Conservation (phyloP, 2,797 vertebrate genomes). For the Amniataba percoides region DNA sequence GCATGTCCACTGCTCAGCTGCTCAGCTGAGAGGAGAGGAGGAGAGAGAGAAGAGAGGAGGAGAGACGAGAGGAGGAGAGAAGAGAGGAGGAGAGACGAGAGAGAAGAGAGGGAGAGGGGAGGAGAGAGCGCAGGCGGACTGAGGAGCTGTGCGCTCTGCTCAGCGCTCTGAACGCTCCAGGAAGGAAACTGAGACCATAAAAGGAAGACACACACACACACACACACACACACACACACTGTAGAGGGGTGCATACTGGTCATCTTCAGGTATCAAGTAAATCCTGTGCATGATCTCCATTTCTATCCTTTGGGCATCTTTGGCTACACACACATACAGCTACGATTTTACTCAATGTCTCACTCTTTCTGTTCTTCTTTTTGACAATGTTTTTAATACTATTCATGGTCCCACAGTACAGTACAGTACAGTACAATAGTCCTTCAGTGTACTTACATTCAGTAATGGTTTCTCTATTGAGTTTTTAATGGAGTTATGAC, state of each 20-base stretch:
- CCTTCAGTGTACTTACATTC: background rate
- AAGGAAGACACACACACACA: constrained; percentile 52
- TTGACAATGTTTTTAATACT: background rate
- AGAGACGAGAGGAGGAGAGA: too few relatives aligned
- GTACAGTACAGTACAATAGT: too few relatives aligned
- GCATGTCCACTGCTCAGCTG: too few relatives aligned
- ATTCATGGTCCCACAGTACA: too few relatives aligned
- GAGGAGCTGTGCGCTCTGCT: constrained; percentile 24
- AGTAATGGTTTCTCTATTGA: background rate
- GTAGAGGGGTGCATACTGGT: constrained; percentile 29
- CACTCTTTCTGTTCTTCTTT: too few relatives aligned
- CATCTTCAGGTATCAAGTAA: background rate
- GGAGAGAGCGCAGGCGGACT: constrained; percentile 17
- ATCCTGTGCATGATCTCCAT: background rate
- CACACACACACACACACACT: too few relatives aligned
- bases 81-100: too few relatives aligned
- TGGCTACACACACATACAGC: background rate
- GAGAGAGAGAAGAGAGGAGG: too few relatives aligned
- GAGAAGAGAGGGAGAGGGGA: too few relatives aligned
- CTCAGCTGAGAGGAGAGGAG: constrained; percentile 1
- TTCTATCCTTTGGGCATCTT: background rate
- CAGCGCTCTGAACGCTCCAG: constrained; percentile 40
- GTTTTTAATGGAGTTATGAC: background rate
- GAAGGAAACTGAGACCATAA: constrained; percentile 74
- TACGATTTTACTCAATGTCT: background rate